Conservation (phyloP, 2,113 vertebrate species). For the Cephalopterus ornatus region DNA sequence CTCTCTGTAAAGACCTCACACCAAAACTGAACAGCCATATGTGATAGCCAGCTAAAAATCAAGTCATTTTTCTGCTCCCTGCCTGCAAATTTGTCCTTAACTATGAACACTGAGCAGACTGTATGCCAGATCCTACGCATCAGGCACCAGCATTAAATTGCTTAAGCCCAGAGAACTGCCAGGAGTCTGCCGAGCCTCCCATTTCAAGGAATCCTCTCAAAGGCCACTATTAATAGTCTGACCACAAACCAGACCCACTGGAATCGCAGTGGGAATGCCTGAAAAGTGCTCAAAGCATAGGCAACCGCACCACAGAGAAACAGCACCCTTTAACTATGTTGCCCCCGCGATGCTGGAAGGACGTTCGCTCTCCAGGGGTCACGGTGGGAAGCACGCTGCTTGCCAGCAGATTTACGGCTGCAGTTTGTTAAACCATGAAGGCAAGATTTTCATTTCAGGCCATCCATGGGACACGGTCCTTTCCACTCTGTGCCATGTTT, state of each 20-base stretch:
- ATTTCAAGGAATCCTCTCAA: neutral
- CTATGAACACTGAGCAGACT: neutral
- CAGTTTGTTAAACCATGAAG: neutral
- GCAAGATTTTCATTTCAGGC: neutral
- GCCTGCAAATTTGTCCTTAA: conserved; percentile 35
- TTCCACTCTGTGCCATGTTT: neutral
- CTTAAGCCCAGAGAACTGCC: neutral
- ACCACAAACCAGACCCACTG: neutral
- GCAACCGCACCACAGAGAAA: neutral
- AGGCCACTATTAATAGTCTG: neutral
- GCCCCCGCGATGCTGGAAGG: accelerated
- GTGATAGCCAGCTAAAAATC: conserved; percentile 26
- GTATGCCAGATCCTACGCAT: neutral
- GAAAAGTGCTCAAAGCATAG: neutral
- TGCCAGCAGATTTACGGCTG: neutral
- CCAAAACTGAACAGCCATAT: conserved; percentile 35
- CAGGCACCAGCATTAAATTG: neutral
- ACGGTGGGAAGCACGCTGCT: neutral
- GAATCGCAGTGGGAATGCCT: neutral
- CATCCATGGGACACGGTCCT: neutral
- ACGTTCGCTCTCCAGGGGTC: neutral
- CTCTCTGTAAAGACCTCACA: neutral
- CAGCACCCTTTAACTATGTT: neutral
- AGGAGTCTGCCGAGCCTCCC: neutral
- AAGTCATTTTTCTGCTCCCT: conserved; percentile 11